Percentiles rank a stretch among this genome's conserved stretches.
These are phyloP conservation scores for Acanthurus leucopareius DNA, from an alignment of 2,797 vertebrate species.

Conservation along the genomic window DNA sequence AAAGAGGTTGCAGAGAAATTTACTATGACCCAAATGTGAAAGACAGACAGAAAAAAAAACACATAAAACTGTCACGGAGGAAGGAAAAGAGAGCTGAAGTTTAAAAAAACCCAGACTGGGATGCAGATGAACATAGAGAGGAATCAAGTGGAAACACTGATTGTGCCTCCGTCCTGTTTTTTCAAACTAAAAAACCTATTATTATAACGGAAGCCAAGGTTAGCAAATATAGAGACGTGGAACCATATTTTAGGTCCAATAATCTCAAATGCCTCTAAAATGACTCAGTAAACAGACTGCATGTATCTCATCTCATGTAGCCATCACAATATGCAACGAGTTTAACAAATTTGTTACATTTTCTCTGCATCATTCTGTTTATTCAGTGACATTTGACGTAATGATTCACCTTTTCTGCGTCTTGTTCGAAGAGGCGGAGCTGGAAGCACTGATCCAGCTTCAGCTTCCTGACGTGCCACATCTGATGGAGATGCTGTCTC, in stretches of 20 bases:
- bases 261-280: too few species aligned
- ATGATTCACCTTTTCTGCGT: conserved; percentile 94
- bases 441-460: conserved; percentile 99
- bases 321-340: neutral
- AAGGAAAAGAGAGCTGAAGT: too few species aligned
- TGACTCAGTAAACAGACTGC: too few species aligned
- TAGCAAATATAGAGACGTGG: too few species aligned
- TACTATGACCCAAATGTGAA: neutral
- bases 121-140: neutral
- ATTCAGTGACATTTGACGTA: neutral
- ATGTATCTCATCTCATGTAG: too few species aligned
- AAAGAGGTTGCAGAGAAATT: neutral
- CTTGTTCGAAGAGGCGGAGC: conserved; percentile 97
- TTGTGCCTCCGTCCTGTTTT: neutral
- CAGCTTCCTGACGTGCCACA: conserved; percentile 97
- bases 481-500: conserved; percentile 96
- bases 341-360: neutral
- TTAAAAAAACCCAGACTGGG: neutral
- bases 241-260: too few species aligned
- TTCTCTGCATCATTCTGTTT: neutral
- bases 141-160: neutral
- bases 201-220: too few species aligned
- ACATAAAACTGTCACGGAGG: neutral
- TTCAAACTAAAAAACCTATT: neutral
- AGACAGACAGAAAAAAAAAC: neutral